Conservation (phyloP, 2,797 vertebrate species). For the Sebastes alutus region DNA sequence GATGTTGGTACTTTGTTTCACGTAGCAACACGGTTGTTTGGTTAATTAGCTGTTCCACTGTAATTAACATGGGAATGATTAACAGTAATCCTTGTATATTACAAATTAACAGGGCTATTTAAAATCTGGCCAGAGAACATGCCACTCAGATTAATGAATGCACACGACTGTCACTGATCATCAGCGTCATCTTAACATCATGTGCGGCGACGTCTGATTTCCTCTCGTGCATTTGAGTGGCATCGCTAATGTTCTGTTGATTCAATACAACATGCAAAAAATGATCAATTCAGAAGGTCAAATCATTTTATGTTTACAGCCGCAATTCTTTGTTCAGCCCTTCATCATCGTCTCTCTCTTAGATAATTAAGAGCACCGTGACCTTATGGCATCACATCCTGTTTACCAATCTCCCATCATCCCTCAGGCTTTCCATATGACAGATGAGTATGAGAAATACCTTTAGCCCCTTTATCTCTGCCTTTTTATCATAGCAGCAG, state of each 20-base stretch:
- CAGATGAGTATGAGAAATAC: conserved; percentile 51
- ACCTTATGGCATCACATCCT: conserved; percentile 34
- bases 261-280: not conserved
- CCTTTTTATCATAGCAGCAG: conserved; percentile 55
- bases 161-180: conserved; percentile 26
- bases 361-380: conserved; percentile 45
- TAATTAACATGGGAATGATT: conserved; percentile 68
- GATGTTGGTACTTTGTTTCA: conserved; percentile 45
- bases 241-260: not conserved
- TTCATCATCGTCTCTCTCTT: conserved; percentile 2
- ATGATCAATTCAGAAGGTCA: conserved; percentile 3
- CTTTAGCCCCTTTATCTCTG: conserved; percentile 43
- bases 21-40: conserved; percentile 49
- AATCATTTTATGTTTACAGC: conserved; percentile 6
- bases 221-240: not conserved
- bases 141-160: conserved; percentile 24
- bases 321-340: not conserved
- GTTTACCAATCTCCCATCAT: conserved; percentile 28
- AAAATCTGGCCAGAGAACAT: conserved; percentile 31
- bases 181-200: conserved; percentile 22
- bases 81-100: conserved; percentile 51
- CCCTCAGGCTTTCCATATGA: conserved; percentile 31
- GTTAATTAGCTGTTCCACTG: conserved; percentile 55
- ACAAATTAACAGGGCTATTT: conserved; percentile 43
- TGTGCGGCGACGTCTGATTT: not conserved